Conservation (phyloP, 2,113 vertebrate genomes). For the Prochilodus magdalenae region DNA sequence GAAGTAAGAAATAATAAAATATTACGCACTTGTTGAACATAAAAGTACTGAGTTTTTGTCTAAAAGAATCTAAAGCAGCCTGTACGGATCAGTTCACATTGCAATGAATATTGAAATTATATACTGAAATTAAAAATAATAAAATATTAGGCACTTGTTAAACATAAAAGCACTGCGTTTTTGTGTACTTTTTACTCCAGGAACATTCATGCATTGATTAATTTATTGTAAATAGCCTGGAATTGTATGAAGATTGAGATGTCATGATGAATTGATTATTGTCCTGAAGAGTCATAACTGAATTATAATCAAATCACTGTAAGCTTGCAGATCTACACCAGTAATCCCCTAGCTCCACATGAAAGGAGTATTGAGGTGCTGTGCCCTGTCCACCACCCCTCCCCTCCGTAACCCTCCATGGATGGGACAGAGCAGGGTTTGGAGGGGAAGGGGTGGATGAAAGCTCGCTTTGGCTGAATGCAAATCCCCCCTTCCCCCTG, state of each 20-base stretch:
- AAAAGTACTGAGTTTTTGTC: no score
- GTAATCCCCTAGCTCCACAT: constrained; percentile 51
- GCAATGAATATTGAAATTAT: no score
- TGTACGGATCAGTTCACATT: no score
- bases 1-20: no score
- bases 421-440: constrained; percentile 15
- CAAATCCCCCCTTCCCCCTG: constrained; percentile 54
- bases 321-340: not conserved
- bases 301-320: not conserved
- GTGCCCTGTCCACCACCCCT: constrained; percentile 29
- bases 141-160: no score
- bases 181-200: no score
- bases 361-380: constrained; percentile 58
- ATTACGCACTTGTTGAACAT: no score
- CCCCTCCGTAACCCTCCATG: constrained; percentile 23
- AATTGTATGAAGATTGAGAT: not conserved
- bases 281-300: not conserved
- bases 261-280: not conserved
- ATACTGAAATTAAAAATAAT: no score
- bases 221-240: no score
- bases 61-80: no score
- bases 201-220: no score
- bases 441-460: constrained; percentile 52
- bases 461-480: constrained; percentile 62
- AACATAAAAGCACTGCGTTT: no score